A percentile compares a stretch with the other conserved stretches of the same genome.
These are phyloP conservation scores for Enchytraeus crypticus DNA, from an alignment of 2,888 invertebrate species.

Conservation along the genomic window DNA sequence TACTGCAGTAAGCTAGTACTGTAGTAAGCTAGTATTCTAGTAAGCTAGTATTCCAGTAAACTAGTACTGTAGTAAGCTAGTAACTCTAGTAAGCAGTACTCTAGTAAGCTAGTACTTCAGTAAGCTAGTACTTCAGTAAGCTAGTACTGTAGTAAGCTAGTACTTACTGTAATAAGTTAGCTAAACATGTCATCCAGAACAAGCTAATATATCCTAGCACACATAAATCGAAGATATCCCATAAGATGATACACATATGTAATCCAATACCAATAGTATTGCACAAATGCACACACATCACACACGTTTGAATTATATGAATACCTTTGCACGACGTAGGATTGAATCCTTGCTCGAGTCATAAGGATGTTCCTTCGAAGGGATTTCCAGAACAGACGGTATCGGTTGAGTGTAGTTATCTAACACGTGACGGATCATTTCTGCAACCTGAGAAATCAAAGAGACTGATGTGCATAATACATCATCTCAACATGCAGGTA, in stretches of 20 bases:
- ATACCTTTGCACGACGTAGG: constrained; percentile 80
- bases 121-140: too few species aligned
- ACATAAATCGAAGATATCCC: too few species aligned
- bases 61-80: too few species aligned
- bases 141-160: background rate
- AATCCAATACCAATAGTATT: too few species aligned
- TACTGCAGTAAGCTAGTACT: too few species aligned
- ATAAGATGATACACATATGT: too few species aligned
- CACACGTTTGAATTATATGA: background rate
- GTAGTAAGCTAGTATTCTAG: too few species aligned
- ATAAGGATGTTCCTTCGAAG: constrained; percentile 94
- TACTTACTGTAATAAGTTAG: background rate
- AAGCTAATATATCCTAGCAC: background rate
- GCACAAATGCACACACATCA: background rate
- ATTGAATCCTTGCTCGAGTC: constrained; percentile 97
- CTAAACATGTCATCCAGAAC: background rate
- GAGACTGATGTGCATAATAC: too few species aligned
- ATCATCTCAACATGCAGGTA: too few species aligned
- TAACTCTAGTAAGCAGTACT: too few species aligned
- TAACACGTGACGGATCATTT: constrained; percentile 90
- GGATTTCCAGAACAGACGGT: constrained; percentile 94
- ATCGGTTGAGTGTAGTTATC: constrained; percentile 85
- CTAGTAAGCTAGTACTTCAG: too few species aligned
- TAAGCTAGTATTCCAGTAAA: too few species aligned
- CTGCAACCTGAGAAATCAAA: constrained; percentile 65